Conservation (phyloP, 92 coral and sea anemone genomes). For the Actinostola sp. region DNA sequence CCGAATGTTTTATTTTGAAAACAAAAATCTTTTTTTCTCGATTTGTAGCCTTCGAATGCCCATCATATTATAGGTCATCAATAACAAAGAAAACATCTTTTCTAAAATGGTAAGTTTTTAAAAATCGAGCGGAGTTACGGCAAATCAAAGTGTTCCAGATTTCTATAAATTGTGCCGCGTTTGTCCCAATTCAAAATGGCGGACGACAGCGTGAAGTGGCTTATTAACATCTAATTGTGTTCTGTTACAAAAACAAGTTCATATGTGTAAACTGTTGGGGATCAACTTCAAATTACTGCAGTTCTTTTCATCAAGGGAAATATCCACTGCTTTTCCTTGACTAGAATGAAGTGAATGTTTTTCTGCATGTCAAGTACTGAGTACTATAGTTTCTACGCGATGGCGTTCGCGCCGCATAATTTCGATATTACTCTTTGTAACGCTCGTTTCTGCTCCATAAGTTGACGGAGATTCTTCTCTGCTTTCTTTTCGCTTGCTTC, state of each 20-base stretch:
- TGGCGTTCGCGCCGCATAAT: constrained; percentile 98
- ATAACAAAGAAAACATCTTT: no score
- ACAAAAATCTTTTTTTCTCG: no score
- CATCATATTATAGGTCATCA: no score
- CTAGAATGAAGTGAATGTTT: not conserved
- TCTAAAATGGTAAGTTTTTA: no score
- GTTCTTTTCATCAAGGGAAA: not conserved
- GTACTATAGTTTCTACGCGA: constrained; percentile 45
- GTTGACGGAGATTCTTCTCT: constrained; percentile 89
- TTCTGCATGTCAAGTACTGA: constrained; percentile 9
- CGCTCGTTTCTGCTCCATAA: constrained; percentile 95
- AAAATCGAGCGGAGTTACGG: no score
- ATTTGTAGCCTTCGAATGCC: no score
- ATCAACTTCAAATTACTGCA: not conserved
- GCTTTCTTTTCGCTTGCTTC: constrained; percentile 95
- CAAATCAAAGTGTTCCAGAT: no score
- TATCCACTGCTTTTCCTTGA: constrained; percentile 8
- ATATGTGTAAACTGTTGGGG: constrained; percentile 2
- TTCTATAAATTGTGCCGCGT: no score
- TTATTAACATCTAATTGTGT: constrained; percentile 9
- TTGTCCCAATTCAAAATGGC: no score
- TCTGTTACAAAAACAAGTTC: not conserved
- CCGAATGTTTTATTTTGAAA: no score
- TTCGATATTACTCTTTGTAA: constrained; percentile 96
- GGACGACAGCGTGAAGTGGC: no score